phyloP scores from a whole-genome alignment of 1,140 invertebrate genomes.

The Steinernema khuongi region DNA sequence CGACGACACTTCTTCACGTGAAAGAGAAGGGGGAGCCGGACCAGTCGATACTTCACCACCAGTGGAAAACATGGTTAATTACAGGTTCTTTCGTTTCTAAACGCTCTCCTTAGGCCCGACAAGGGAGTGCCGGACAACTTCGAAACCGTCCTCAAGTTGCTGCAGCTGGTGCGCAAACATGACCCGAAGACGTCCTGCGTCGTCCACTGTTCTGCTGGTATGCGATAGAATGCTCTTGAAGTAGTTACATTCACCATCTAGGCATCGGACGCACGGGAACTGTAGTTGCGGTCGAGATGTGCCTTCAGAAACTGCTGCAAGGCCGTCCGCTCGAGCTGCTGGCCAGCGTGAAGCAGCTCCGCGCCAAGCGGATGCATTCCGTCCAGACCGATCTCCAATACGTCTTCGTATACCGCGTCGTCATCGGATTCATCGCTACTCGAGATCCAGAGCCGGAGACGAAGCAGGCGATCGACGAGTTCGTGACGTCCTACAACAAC shows the following conservation, averaged over 20 bases:
- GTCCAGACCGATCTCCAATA: neutral
- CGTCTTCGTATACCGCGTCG: neutral
- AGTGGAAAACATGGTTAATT: conserved; percentile 2
- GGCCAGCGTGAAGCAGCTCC: neutral
- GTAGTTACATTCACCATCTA: neutral
- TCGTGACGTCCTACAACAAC: neutral
- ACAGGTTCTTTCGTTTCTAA: neutral
- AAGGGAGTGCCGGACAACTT: neutral
- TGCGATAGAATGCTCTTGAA: neutral
- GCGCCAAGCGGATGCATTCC: neutral
- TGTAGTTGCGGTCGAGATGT: neutral
- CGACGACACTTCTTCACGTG: neutral
- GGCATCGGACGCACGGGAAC: neutral
- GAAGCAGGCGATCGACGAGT: neutral
- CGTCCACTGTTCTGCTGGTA: neutral
- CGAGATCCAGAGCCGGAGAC: neutral
- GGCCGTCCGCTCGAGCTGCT: neutral
- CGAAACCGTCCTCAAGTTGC: neutral
- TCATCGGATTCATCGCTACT: neutral
- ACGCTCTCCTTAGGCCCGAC: neutral
- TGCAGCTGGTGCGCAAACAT: neutral
- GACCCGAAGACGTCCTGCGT: neutral
- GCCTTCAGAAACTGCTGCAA: neutral
- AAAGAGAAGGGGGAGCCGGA: neutral
- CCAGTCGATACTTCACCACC: neutral